These are phyloP conservation scores for Jacana jacana DNA, from an alignment of 2,113 vertebrate genomes.

Conservation along the genomic window DNA sequence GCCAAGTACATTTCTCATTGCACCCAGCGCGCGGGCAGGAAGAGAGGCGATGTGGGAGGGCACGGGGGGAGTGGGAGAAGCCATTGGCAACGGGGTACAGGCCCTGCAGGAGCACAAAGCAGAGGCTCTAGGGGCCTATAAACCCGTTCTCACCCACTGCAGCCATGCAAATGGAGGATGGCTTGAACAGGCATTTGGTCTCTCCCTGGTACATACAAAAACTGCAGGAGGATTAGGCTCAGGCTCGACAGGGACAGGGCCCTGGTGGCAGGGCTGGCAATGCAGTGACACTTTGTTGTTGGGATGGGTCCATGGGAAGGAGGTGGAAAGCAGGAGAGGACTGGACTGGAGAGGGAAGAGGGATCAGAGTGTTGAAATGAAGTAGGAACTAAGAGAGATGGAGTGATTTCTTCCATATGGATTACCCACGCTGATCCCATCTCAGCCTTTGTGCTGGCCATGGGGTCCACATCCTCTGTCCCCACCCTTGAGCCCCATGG, in stretches of 20 bases:
- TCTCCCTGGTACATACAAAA: not conserved
- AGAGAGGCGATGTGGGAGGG: not conserved
- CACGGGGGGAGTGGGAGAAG: not conserved
- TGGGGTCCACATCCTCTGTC: not conserved
- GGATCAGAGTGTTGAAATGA: not conserved
- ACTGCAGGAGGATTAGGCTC: not conserved
- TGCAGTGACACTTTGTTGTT: fast-evolving
- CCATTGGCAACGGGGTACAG: not conserved
- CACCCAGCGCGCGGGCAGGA: not conserved
- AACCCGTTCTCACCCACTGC: not conserved
- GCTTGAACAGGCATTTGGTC: not conserved
- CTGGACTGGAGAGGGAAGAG: not conserved
- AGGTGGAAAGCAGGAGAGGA: not conserved
- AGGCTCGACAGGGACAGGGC: not conserved
- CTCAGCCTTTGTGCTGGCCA: not conserved
- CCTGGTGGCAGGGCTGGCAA: not conserved
- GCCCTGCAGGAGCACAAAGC: not conserved
- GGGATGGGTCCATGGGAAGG: not conserved
- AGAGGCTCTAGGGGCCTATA: not conserved
- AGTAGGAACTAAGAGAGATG: not conserved
- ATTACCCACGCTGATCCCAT: not conserved
- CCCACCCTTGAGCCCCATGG: not conserved
- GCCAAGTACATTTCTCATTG: conserved; percentile 51
- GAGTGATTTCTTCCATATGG: not conserved
- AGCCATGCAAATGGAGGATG: fast-evolving